Evolutionary conservation across 2,888 invertebrate species (phyloP), one percentile per base, ranked within the genome.

Genomic region (Drosophila nr. fundita): DNA sequence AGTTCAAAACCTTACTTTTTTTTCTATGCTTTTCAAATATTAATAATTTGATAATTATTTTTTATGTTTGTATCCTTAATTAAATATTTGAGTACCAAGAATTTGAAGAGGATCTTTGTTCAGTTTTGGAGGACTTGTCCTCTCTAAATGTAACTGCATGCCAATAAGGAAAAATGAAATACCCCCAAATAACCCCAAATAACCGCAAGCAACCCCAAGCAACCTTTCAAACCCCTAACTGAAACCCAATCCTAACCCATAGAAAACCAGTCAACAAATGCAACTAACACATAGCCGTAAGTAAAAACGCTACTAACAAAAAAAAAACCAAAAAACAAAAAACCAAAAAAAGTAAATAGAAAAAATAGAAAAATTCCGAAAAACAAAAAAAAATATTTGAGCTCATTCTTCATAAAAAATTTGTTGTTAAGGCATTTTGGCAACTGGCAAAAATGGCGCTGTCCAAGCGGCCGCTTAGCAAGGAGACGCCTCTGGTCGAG

Each of bases 401-500:
- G 74, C 79, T 74, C 69, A 73, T 73, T 73, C 54, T 69, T 45
- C 34, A 55, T 18, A 55, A 71, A 63, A 63, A 75, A 69, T 76
- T 71, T 76, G 77, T 75, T 69, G 67, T 73, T 76, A 78, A 75
- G 76, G 86, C 82, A 75, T 53, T 73, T 70, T 58, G 71, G 62
- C 50, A 62, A 64, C 54, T 58, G 70, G 68, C 54, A 38, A 76
- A 63, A 50, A 93, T 93, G 93, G 93, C 93, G 80, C 81, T 93
- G 76, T 91, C 93, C 30, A 93, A 93, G 85, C 91, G 93, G 76
- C 93, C 93, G 68, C 88, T 93, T 54, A 87, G 92, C 76, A 93
- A 92, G 91, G 93, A 93, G 78, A 90, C 92, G 65, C 74, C 91
- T 69, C 81, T 92, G 73, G 83, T 89, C 27, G 92, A 91, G 68